A percentile compares a stretch with the other conserved stretches of the same genome.
These are phyloP conservation scores for Salticus scenicus DNA, from an alignment of 2,888 invertebrate species.

Conservation along the genomic window DNA sequence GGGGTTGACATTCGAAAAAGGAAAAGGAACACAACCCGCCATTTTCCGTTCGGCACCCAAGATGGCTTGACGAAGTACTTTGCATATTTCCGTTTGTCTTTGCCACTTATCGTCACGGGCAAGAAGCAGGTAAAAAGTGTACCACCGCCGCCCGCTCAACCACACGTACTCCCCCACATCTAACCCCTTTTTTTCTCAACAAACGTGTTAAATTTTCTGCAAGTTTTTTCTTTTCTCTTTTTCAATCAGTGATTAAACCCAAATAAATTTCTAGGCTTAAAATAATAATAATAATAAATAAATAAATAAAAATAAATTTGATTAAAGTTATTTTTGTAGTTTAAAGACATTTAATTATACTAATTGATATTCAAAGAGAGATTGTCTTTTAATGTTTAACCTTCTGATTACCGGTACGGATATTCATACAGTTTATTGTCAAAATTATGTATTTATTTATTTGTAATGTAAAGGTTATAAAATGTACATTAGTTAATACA, in stretches of 20 bases:
- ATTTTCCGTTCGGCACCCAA: constrained; percentile 12
- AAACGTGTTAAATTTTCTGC: background rate
- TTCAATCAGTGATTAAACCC: background rate
- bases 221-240: background rate
- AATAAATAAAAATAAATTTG: no score
- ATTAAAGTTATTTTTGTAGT: no score
- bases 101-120: constrained; percentile 57
- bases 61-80: constrained; percentile 63
- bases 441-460: no score
- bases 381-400: no score
- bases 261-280: background rate
- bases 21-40: constrained; percentile 44
- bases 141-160: background rate
- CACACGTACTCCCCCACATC: background rate
- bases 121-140: constrained; percentile 44
- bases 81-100: constrained; percentile 68
- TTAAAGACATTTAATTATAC: no score
- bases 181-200: background rate
- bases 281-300: no score
- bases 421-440: no score
- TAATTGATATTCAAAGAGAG: no score
- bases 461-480: no score
- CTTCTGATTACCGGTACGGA: no score
- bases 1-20: constrained; percentile 54
- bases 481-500: no score